phyloP scores from a whole-genome alignment of 1,140 invertebrate genomes.

The Dendrolimus kikuchii region DNA sequence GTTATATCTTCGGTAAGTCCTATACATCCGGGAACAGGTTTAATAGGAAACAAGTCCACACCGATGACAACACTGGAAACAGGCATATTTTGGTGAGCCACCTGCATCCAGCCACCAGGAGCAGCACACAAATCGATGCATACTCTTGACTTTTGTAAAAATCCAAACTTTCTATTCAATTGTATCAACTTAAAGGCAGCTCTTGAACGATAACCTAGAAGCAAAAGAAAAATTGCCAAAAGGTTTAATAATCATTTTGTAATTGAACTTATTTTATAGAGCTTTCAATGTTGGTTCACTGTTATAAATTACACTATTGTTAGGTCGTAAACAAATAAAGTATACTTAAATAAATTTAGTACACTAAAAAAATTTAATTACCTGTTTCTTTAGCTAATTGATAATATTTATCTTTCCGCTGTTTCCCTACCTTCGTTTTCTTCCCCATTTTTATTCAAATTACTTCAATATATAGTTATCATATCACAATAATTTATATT shows the following conservation, averaged over 20 bases:
- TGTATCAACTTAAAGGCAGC: slow-evolving; percentile 99
- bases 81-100: slow-evolving; percentile 98
- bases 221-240: slow-evolving; percentile 26
- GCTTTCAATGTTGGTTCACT: too few species aligned
- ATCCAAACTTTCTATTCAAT: slow-evolving; percentile 97
- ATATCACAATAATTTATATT: too few species aligned
- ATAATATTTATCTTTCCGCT: slow-evolving; percentile 98
- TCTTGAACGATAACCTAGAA: slow-evolving; percentile 96
- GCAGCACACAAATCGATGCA: slow-evolving; percentile 99
- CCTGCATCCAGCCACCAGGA: slow-evolving; percentile 99
- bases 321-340: too few species aligned
- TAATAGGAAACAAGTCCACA: slow-evolving; percentile 97
- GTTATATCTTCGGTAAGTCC: slow-evolving; percentile 96
- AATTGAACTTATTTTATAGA: too few species aligned
- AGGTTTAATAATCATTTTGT: too few species aligned
- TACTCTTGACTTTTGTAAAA: slow-evolving; percentile 96
- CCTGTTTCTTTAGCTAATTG: slow-evolving; percentile 99
- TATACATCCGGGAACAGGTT: slow-evolving; percentile 92
- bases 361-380: slow-evolving; percentile 48
- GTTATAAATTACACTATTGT: too few species aligned
- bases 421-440: slow-evolving; percentile 97
- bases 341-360: too few species aligned
- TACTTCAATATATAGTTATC: too few species aligned
- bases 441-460: slow-evolving; percentile 87
- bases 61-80: slow-evolving; percentile 96